These are phyloP conservation scores for Callocephalon fimbriatum DNA, from an alignment of 2,113 vertebrate species.

Conservation along the genomic window DNA sequence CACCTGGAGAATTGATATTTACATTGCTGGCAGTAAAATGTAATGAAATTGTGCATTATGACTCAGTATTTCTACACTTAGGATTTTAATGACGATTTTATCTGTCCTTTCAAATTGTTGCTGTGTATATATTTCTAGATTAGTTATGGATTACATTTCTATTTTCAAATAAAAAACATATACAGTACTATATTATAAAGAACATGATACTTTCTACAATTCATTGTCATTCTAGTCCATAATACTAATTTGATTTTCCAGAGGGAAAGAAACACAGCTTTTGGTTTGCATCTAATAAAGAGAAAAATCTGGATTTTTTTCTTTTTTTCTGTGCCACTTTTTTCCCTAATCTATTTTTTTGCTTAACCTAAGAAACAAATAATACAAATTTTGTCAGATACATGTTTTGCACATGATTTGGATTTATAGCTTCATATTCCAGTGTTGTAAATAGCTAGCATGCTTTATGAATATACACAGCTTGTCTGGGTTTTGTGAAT, in stretches of 20 bases:
- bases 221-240: slow-evolving; percentile 18
- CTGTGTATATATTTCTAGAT: slow-evolving; percentile 62
- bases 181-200: slow-evolving; percentile 14
- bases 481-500: not conserved
- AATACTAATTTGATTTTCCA: slow-evolving; percentile 46
- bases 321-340: not conserved
- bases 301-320: not conserved
- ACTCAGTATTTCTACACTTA: slow-evolving; percentile 74
- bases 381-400: not conserved
- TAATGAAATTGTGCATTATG: slow-evolving; percentile 70
- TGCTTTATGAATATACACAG: not conserved
- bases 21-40: slow-evolving; percentile 60
- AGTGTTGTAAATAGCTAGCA: not conserved
- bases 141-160: slow-evolving; percentile 61
- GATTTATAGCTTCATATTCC: not conserved
- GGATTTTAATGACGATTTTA: slow-evolving; percentile 66
- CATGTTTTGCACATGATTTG: not conserved
- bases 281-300: not conserved
- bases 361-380: not conserved
- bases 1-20: slow-evolving; percentile 69
- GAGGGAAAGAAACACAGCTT: not conserved
- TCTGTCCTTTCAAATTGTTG: slow-evolving; percentile 65
- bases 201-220: slow-evolving; percentile 22
- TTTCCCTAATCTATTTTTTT: not conserved
- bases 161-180: slow-evolving; percentile 56